phyloP scores from a whole-genome alignment of 2,113 vertebrate species.

The Petroica traversi region DNA sequence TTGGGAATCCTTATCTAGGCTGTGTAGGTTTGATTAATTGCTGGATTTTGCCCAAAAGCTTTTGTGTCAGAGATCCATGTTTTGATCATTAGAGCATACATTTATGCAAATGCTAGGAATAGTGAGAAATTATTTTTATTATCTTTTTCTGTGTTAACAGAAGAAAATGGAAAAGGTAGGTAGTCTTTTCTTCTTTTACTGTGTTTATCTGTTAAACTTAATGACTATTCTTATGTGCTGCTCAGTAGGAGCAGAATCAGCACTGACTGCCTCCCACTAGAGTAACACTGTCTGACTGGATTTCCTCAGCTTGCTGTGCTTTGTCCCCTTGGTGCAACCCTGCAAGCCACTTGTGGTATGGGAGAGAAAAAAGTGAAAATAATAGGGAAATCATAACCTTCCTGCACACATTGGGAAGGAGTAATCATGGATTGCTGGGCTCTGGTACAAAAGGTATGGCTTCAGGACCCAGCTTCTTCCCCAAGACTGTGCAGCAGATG shows the following conservation, averaged over 20 bases:
- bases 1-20: neutral
- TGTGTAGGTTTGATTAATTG: neutral
- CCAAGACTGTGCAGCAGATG: neutral
- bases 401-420: neutral
- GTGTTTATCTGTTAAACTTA: slow-evolving; percentile 1
- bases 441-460: fast-evolving
- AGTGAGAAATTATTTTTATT: neutral
- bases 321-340: neutral
- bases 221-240: neutral
- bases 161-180: slow-evolving; percentile 10
- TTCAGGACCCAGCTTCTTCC: neutral
- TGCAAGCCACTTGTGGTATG: neutral
- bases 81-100: neutral
- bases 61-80: neutral
- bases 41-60: neutral
- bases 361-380: neutral
- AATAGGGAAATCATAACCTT: neutral
- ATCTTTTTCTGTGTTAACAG: neutral
- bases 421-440: neutral
- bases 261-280: neutral
- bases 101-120: neutral
- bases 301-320: neutral
- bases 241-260: neutral
- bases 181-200: slow-evolving; percentile 23
- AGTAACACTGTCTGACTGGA: neutral